Base-by-base conservation (phyloP, 1,140 invertebrate genomes). In the Penaeus japonicus region DNA sequence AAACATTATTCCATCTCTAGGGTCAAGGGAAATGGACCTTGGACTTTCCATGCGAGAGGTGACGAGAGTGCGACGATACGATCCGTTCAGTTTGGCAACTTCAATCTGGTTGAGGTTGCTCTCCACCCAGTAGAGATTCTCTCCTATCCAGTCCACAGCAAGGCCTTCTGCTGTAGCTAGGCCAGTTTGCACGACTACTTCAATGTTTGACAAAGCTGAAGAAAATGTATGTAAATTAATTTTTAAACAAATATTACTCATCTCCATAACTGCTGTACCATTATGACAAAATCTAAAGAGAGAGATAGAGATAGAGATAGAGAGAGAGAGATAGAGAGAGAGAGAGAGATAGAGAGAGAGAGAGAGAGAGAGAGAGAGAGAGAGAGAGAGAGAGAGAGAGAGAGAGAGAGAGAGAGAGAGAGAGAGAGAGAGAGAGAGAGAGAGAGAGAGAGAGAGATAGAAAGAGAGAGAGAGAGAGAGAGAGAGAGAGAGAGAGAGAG, bases 71-170 rank as follows among this genome's bases (percentile, higher is more conserved):
- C 96, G 94, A 7, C 97, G 92, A 91, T 95, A 96, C 73, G 94
- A 94, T 1, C 97, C 97, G 92, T 97, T 96, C 55, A 97, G 92
- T 90, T 95, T 95, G 20, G 97, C 95, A 84, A 98, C 97, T 93
- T 98, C 97, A 70, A 98, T 98, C 92, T 97, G 96, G 92, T 97
- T 96, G 35, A 98, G 93, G 92, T 95, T 96, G 91, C 95, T 96
- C 92, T 98, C 97, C 1, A 98, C 96, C 94, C 94, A 95, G 92
- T 97, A 97, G 0, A 97, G 92, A 93, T 97, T 97, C 90, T 95
- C 93, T 20, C 94, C 96, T 87, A 97, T 95, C 96, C 96, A 97
- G 93, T 97, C 96, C 2, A 97, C 96, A 5, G 96, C 96, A 84
- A 97, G 92, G 0, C 96, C 96, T 93, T 97, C 96, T 0, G 96